Evolutionary conservation across 1,140 invertebrate species (phyloP).

Genomic region (Octopus bimaculoides): DNA sequence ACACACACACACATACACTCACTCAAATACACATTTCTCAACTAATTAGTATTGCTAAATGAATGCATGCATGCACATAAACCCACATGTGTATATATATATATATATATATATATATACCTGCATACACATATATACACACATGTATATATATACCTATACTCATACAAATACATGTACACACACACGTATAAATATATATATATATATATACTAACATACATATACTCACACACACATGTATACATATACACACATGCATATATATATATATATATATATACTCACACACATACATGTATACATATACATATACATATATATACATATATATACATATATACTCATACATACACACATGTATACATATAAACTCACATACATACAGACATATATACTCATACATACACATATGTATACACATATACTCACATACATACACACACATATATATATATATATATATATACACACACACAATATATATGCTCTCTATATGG

Average conservation of each 20-base stretch:
- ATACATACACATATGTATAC: not conserved
- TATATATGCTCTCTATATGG: not conserved
- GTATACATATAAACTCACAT: not conserved
- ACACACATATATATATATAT: not conserved
- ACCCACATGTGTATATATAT: not conserved
- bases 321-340: not conserved
- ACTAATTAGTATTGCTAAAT: not conserved
- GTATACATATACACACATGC: not conserved
- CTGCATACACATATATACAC: not conserved
- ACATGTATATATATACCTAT: not conserved
- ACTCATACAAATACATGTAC: not conserved
- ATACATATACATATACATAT: not conserved
- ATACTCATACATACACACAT: not conserved
- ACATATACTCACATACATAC: not conserved
- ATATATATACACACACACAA: not conserved
- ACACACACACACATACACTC: not conserved
- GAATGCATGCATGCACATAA: not conserved
- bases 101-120: not conserved
- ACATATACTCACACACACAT: not conserved
- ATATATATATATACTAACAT: not conserved
- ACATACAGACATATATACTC: not conserved
- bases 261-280: not conserved
- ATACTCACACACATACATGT: not conserved
- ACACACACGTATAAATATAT: not conserved
- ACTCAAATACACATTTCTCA: not conserved